Conservation (phyloP, 2,888 invertebrate genomes). For the Masnerella sp. region DNA sequence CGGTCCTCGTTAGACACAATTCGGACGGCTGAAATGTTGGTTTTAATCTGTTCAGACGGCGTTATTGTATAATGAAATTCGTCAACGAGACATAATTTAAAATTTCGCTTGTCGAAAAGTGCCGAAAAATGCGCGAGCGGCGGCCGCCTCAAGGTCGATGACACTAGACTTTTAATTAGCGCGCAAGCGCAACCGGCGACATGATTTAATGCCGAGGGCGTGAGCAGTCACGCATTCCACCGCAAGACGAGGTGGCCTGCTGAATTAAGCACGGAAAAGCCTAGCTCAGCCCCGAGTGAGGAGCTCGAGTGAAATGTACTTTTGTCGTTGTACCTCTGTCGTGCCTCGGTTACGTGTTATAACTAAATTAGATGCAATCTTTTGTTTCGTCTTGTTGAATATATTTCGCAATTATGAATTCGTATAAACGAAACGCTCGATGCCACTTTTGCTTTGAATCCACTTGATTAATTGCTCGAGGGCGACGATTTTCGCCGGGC, state of each 20-base stretch:
- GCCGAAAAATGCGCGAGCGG: conserved; percentile 8
- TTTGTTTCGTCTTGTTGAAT: conserved; percentile 41
- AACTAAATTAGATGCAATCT: conserved; percentile 55
- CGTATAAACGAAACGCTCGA: conserved; percentile 21
- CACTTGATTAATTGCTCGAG: conserved; percentile 31
- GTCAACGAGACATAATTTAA: background rate
- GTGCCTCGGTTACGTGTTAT: conserved; percentile 41
- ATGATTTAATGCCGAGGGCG: conserved; percentile 65
- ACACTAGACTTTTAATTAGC: conserved; percentile 65
- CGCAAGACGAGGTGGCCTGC: conserved; percentile 63
- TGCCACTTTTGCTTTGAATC: conserved; percentile 15
- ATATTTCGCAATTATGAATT: conserved; percentile 47
- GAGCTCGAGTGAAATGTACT: conserved; percentile 52
- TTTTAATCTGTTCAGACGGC: too few species aligned
- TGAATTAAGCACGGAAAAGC: conserved; percentile 65
- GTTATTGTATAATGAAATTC: conserved; percentile 7
- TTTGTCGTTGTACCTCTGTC: conserved; percentile 46
- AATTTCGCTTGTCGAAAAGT: conserved; percentile 3
- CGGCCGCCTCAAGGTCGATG: conserved; percentile 64
- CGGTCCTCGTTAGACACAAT: too few species aligned
- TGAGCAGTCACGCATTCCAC: conserved; percentile 68
- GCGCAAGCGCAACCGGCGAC: conserved; percentile 61
- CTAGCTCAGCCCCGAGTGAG: conserved; percentile 1
- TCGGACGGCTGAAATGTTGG: too few species aligned
- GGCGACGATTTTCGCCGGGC: conserved; percentile 1